phyloP scores from a whole-genome alignment of 2,888 invertebrate genomes.

The Celastrina argiolus region DNA sequence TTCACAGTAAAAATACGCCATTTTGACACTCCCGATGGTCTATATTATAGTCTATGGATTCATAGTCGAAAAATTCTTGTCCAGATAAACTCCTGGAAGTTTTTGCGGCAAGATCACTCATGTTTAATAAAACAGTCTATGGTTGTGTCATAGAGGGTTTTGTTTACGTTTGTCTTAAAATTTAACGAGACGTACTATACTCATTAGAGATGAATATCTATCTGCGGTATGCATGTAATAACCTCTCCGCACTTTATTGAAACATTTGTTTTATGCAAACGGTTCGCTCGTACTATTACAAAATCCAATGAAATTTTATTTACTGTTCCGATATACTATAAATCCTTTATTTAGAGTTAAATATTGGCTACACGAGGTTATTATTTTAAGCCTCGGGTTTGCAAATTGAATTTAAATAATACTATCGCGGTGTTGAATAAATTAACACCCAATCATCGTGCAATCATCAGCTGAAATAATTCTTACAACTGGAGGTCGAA shows the following conservation, averaged over 20 bases:
- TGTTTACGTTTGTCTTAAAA: no score
- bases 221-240: neutral
- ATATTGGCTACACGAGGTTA: neutral
- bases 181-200: no score
- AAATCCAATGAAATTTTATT: conserved; percentile 17
- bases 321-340: neutral
- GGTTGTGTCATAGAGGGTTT: no score
- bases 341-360: conserved; percentile 12
- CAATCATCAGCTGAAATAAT: neutral
- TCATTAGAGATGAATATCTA: neutral
- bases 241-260: neutral
- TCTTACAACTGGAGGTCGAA: no score
- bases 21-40: no score
- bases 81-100: no score
- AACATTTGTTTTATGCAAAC: conserved; percentile 16
- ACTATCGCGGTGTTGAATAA: neutral
- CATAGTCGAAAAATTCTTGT: no score
- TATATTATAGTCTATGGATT: no score
- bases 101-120: no score
- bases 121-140: no score
- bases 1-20: no score
- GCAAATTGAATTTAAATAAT: neutral
- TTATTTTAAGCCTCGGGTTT: neutral
- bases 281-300: neutral
- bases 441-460: neutral